Conservation (phyloP, 2,113 vertebrate genomes). For the Brachyhypopomus occidentalis region DNA sequence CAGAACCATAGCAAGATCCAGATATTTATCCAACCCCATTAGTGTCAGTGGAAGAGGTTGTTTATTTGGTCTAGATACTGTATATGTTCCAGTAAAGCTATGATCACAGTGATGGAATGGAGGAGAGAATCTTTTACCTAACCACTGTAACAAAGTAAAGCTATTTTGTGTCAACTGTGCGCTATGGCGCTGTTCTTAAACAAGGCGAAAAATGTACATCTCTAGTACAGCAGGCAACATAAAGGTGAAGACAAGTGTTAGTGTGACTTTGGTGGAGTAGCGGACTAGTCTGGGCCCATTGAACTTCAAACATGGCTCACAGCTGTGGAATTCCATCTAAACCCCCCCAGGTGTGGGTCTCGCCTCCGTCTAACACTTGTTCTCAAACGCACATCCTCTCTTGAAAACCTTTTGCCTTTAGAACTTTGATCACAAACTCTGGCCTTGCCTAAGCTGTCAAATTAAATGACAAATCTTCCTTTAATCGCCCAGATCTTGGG, state of each 20-base stretch:
- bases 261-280: constrained; percentile 41
- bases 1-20: not conserved
- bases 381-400: not conserved
- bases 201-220: not conserved
- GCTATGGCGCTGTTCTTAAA: not conserved
- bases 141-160: not conserved
- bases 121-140: not conserved
- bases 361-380: not conserved
- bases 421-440: no score
- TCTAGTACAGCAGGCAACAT: not conserved
- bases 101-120: not conserved
- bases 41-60: not conserved
- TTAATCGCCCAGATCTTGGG: no score
- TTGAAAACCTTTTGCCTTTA: no score
- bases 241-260: constrained; percentile 14
- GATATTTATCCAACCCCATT: not conserved
- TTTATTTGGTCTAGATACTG: not conserved
- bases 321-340: constrained; percentile 64
- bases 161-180: not conserved
- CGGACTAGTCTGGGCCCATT: constrained; percentile 58
- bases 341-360: constrained; percentile 52
- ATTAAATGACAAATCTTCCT: no score
- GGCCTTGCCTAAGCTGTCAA: no score
- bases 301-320: constrained; percentile 55
- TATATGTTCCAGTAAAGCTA: not conserved